A percentile compares a stretch with the other conserved stretches of the same genome.
Conservation (phyloP, 2,888 invertebrate genomes). For the Ichneumoninae sp. region DNA sequence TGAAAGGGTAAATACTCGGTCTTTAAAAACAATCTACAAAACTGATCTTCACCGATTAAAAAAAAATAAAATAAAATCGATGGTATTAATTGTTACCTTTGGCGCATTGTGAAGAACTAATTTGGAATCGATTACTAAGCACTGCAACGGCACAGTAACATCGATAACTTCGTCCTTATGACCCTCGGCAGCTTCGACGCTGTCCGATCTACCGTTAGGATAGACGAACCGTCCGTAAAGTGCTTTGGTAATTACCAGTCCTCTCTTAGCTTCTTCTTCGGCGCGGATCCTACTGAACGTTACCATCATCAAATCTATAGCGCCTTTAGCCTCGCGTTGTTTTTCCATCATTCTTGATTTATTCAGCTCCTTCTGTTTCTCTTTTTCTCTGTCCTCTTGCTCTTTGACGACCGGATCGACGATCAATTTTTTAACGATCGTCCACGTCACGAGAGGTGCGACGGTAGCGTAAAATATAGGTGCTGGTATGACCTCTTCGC, state of each 20-base stretch:
- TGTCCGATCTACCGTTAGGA: slow-evolving; percentile 72
- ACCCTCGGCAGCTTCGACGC: slow-evolving; percentile 75
- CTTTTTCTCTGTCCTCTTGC: slow-evolving; percentile 91
- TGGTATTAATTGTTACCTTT: slow-evolving; percentile 87
- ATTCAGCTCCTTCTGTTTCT: slow-evolving; percentile 92
- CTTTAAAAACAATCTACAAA: background rate
- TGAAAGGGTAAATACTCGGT: slow-evolving; percentile 83
- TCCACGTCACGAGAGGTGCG: slow-evolving; percentile 93
- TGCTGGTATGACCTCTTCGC: slow-evolving; percentile 95
- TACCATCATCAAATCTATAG: slow-evolving; percentile 95
- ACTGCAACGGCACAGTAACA: slow-evolving; percentile 97
- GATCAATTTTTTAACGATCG: slow-evolving; percentile 92
- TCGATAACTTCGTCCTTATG: slow-evolving; percentile 89
- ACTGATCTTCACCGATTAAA: slow-evolving; percentile 7
- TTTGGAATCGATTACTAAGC: slow-evolving; percentile 96
- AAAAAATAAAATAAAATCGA: background rate
- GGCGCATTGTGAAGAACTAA: slow-evolving; percentile 93
- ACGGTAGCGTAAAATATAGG: slow-evolving; percentile 97
- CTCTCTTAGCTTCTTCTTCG: slow-evolving; percentile 93
- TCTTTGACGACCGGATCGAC: slow-evolving; percentile 93
- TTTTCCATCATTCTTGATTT: slow-evolving; percentile 91
- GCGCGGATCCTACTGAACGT: slow-evolving; percentile 93
- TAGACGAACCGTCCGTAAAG: slow-evolving; percentile 90
- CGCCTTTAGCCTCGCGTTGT: slow-evolving; percentile 93
- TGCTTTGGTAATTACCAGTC: slow-evolving; percentile 94